Evolutionary conservation across 92 coral and sea anemone species (phyloP).

Genomic region (Siderastrea radians): DNA sequence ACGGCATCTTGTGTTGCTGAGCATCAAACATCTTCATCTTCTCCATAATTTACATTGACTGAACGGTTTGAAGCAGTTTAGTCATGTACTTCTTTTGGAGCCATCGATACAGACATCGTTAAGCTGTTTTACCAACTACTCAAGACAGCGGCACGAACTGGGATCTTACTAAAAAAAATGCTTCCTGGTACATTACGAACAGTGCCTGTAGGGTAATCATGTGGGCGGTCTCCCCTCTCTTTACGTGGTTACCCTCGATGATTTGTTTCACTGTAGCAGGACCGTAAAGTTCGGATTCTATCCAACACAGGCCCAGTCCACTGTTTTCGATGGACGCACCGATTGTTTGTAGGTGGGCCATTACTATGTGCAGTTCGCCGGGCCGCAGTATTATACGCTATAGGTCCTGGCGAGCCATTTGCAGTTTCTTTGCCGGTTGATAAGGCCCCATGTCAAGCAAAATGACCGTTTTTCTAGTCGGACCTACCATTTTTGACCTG

Average conservation of each 20-base stretch:
- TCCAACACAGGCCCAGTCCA: no score
- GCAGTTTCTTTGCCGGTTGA: no score
- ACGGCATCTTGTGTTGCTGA: constrained; percentile 40
- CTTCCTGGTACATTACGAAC: constrained; percentile 36
- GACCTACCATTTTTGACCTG: no score
- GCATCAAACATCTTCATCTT: constrained; percentile 54
- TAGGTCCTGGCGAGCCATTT: no score
- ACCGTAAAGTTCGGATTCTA: no score
- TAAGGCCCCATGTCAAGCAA: no score
- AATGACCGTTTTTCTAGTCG: no score
- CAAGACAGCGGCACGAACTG: not conserved
- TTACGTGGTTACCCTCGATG: constrained; percentile 46
- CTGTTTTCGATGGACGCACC: no score
- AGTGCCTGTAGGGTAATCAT: constrained; percentile 23
- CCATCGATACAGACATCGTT: constrained; percentile 14
- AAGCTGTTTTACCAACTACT: constrained; percentile 16
- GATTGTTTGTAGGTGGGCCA: no score
- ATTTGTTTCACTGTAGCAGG: no score
- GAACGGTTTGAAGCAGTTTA: constrained; percentile 25
- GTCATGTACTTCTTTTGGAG: constrained; percentile 2
- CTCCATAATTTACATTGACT: constrained; percentile 19
- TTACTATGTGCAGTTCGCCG: no score
- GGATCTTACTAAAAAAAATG: not conserved
- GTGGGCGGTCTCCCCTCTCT: constrained; percentile 43
- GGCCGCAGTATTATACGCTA: no score